phyloP scores from a whole-genome alignment of 2,888 invertebrate genomes.

The Eilema griseolum region DNA sequence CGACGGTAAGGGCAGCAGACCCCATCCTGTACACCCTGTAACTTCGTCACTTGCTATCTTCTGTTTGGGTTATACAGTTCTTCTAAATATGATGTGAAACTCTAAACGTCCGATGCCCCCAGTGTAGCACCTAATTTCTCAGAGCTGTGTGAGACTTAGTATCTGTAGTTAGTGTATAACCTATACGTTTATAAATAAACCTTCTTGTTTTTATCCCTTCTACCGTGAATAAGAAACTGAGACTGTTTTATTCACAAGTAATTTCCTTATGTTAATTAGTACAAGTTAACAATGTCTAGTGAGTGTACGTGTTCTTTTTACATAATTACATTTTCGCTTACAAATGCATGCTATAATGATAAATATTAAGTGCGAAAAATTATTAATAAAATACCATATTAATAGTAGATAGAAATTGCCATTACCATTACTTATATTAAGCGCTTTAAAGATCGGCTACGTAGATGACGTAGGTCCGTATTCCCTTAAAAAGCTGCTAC shows the following conservation, averaged over 20 bases:
- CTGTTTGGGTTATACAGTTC: slow-evolving; percentile 36
- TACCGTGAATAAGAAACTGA: slow-evolving; percentile 70
- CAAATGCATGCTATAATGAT: slow-evolving; percentile 38
- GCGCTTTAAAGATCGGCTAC: neutral
- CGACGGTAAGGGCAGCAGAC: slow-evolving; percentile 89
- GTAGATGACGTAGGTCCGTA: neutral
- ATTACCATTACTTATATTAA: neutral
- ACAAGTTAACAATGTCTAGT: slow-evolving; percentile 54
- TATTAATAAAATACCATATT: neutral
- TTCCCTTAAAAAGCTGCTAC: neutral
- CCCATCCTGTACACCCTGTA: slow-evolving; percentile 69
- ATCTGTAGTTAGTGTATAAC: slow-evolving; percentile 59
- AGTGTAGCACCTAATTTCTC: slow-evolving; percentile 46
- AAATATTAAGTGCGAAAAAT: neutral
- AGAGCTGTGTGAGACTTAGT: slow-evolving; percentile 54
- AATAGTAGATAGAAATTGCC: neutral
- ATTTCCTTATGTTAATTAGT: slow-evolving; percentile 50
- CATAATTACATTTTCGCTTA: slow-evolving; percentile 34
- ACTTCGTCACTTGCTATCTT: slow-evolving; percentile 76
- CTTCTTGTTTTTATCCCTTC: slow-evolving; percentile 40
- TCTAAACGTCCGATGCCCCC: slow-evolving; percentile 43
- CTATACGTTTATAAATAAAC: slow-evolving; percentile 31
- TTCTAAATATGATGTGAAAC: slow-evolving; percentile 32
- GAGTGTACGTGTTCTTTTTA: slow-evolving; percentile 80
- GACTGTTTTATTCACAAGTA: slow-evolving; percentile 74